Conservation (phyloP, 1,140 invertebrate genomes). For the Saccostrea cuccullata region DNA sequence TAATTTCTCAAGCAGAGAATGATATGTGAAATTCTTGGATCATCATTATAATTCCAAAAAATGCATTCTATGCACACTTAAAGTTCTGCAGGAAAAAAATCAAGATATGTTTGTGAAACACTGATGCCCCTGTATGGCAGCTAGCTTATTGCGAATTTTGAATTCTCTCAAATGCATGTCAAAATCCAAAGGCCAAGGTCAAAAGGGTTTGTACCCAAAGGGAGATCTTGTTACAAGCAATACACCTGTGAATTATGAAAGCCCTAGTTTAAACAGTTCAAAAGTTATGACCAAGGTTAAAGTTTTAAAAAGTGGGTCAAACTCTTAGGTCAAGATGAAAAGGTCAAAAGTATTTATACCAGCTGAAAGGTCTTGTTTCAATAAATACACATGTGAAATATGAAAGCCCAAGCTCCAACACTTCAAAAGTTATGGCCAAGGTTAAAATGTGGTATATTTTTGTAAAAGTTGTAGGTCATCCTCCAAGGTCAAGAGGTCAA, state of each 20-base stretch:
- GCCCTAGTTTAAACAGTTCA: neutral
- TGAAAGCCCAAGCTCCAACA: neutral
- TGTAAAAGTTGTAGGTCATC: too few relatives aligned
- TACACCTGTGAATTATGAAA: neutral
- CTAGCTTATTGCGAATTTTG: neutral
- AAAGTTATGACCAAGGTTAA: neutral
- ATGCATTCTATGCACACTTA: too few relatives aligned
- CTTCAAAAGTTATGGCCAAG: neutral
- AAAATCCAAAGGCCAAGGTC: neutral
- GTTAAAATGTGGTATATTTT: neutral
- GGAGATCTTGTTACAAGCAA: neutral
- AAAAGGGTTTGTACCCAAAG: neutral
- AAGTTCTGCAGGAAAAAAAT: too few relatives aligned
- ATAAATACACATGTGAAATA: neutral
- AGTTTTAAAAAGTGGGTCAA: neutral
- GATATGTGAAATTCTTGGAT: too few relatives aligned
- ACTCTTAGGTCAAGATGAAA: neutral
- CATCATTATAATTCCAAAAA: too few relatives aligned
- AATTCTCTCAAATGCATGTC: neutral
- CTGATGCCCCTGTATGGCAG: neutral
- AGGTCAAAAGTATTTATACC: neutral
- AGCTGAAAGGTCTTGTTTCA: neutral
- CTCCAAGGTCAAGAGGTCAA: neutral
- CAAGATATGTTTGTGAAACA: neutral
- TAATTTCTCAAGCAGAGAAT: too few relatives aligned